These are phyloP conservation scores for Anseranas semipalmata DNA, from an alignment of 2,113 vertebrate genomes.

Conservation along the genomic window DNA sequence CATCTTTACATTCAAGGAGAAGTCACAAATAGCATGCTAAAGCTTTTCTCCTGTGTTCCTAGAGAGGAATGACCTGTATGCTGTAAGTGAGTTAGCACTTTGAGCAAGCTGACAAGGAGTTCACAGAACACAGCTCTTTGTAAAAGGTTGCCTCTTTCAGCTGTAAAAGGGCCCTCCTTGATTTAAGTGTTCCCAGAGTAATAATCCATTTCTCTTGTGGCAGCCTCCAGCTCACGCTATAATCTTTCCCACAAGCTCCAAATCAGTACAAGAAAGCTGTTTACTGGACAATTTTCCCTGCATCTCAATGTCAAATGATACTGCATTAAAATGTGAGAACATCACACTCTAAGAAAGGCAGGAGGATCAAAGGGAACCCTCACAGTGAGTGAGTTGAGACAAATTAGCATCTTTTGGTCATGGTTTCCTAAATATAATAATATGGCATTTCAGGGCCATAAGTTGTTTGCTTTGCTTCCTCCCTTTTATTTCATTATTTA, in stretches of 20 bases:
- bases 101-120: constrained; percentile 32
- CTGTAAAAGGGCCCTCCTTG: constrained; percentile 24
- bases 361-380: constrained; percentile 30
- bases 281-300: constrained; percentile 7
- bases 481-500: neutral
- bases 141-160: constrained; percentile 32
- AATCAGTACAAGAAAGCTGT: constrained; percentile 41
- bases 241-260: constrained; percentile 44
- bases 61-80: constrained; percentile 6
- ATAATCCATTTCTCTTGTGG: constrained; percentile 29
- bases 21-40: neutral
- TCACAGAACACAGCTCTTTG: constrained; percentile 30
- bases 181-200: constrained; percentile 27
- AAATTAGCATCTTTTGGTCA: constrained; percentile 58
- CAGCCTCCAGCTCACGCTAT: neutral
- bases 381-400: constrained; percentile 6
- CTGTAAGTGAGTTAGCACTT: constrained; percentile 56
- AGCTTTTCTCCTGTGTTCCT: neutral
- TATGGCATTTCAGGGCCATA: constrained; percentile 17
- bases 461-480: constrained; percentile 40
- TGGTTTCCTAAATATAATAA: constrained; percentile 64
- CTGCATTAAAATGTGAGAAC: constrained; percentile 21
- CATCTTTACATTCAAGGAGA: neutral
- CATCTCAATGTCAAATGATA: constrained; percentile 19
- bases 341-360: constrained; percentile 8